Base-by-base conservation (phyloP, 2,888 invertebrate genomes). In the Xanthorhoe designata region DNA sequence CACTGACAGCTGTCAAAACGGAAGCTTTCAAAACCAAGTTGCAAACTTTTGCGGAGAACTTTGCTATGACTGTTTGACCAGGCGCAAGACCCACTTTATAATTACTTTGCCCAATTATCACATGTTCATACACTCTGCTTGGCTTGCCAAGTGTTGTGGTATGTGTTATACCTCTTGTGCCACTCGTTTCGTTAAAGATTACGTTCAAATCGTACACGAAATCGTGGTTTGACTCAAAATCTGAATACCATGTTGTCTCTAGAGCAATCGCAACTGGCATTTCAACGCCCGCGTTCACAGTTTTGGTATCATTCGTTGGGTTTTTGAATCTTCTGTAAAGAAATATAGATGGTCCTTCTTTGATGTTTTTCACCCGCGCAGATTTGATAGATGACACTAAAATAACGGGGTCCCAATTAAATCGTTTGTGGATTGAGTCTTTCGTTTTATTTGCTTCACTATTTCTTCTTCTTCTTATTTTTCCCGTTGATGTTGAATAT, bases 191-290 rank as follows among this genome's bases (percentile, higher is more conserved):
- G 9, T 60, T 63, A 29, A 67, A 61, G 32, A 42, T 51, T 0
- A 67, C 63, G 10, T 67, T 63, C 5, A 67, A 60, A 19, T 67
- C 67, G 42, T 64, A 67, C 4, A 67, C 67, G 42, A 60, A 61
- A 32, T 67, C 63, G n/a, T 67, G 56, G 13, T 56, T 38, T 13
- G 42, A 10, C 5, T 56, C 38, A 7, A 29, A 19, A 24, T 58
- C 53, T 24, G 15, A 15, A 29, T 47, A 55, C 67, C 67, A 67
- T 10, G 24, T 24, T 7, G 67, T 67, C 49, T 56, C 54, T 18
- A 67, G 35, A 15, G 67, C 51, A 1, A 67, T 61, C 1, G 63
- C 63, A n/a, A 64, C 60, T 0, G 67, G 67, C 56, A 64, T 64
- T 17, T 52, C 49, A 2, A 67, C 24, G 1, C 63, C 67, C 17